Conservation (phyloP, 2,113 vertebrate species). For the Xyrauchen texanus region DNA sequence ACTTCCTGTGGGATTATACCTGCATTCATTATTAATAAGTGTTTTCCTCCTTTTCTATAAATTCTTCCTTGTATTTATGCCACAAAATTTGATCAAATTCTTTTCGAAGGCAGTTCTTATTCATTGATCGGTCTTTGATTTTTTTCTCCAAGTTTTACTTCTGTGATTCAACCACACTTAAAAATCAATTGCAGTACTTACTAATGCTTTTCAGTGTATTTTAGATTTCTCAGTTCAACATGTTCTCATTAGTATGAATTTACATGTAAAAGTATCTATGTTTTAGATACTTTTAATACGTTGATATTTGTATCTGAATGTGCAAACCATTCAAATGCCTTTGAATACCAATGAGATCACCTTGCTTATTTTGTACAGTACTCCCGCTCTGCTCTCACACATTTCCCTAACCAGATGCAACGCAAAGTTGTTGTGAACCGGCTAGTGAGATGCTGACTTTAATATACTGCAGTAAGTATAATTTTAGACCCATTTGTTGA, state of each 20-base stretch:
- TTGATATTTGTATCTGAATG: too few species aligned
- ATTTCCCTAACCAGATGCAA: too few species aligned
- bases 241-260: too few species aligned
- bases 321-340: too few species aligned
- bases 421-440: too few species aligned
- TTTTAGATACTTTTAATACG: too few species aligned
- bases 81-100: background rate
- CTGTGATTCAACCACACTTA: background rate
- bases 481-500: too few species aligned
- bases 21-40: slow-evolving; percentile 69
- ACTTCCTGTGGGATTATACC: slow-evolving; percentile 47
- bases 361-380: background rate
- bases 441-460: too few species aligned
- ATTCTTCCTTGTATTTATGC: slow-evolving; percentile 57
- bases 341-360: too few species aligned
- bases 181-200: background rate
- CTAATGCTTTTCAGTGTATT: background rate
- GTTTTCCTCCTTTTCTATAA: slow-evolving; percentile 61
- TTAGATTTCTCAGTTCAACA: background rate
- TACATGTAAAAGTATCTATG: too few species aligned
- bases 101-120: background rate
- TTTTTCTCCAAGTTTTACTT: background rate
- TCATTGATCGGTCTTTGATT: background rate
- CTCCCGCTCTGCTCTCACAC: background rate
- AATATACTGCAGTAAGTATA: too few species aligned